These are phyloP conservation scores for Ariopsis seemanni DNA, from an alignment of 2,113 vertebrate species.

Conservation along the genomic window DNA sequence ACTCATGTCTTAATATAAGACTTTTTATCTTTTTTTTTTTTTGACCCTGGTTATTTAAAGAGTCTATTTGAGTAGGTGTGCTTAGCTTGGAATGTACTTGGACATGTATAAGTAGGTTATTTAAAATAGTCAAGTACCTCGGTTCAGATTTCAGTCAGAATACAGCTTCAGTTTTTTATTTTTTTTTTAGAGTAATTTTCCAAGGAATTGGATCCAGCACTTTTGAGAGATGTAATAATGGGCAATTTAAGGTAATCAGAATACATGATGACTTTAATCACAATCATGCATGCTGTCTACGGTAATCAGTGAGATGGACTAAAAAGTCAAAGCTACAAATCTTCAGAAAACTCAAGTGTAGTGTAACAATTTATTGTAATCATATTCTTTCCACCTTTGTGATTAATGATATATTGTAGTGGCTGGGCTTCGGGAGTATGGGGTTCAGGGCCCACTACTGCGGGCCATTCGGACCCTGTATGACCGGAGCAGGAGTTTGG, in stretches of 20 bases:
- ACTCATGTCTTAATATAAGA: neutral
- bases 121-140: neutral
- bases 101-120: neutral
- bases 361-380: neutral
- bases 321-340: constrained; percentile 4
- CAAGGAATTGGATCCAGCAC: neutral
- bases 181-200: neutral
- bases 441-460: no score
- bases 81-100: neutral
- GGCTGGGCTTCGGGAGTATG: no score
- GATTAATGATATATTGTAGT: neutral
- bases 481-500: no score
- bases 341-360: neutral
- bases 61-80: neutral
- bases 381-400: neutral
- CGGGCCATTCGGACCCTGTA: no score
- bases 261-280: neutral
- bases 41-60: neutral
- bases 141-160: neutral
- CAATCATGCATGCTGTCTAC: neutral
- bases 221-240: neutral
- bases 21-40: neutral
- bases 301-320: neutral
- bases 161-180: neutral
- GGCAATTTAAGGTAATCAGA: constrained; percentile 1